Conservation (phyloP, 2,888 invertebrate genomes). For the Lasiommata megera region DNA sequence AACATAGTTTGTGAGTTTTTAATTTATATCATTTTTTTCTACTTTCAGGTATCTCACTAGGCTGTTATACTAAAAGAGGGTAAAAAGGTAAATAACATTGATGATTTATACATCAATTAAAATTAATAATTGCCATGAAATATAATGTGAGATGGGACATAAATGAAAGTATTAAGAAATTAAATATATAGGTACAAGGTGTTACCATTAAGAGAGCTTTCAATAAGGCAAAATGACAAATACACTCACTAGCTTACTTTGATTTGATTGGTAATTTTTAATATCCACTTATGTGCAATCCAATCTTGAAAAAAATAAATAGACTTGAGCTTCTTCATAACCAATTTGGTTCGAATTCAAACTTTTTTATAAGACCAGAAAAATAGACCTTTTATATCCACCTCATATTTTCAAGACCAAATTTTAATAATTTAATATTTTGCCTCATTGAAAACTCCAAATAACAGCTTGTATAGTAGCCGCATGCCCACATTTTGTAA, state of each 20-base stretch:
- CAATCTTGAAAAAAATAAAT: too few species aligned
- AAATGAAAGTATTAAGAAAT: not conserved
- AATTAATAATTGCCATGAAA: not conserved
- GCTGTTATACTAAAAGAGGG: not conserved
- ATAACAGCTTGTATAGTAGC: slow-evolving; percentile 22
- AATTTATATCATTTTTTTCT: not conserved
- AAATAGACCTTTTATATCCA: too few species aligned
- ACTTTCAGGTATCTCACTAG: not conserved
- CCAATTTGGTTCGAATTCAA: too few species aligned
- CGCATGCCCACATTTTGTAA: slow-evolving; percentile 40
- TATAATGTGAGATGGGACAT: not conserved
- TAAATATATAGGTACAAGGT: not conserved
- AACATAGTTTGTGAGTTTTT: not conserved
- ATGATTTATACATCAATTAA: not conserved
- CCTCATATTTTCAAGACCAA: too few species aligned
- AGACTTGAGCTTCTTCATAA: too few species aligned
- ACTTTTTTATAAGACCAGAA: too few species aligned
- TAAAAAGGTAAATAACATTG: not conserved
- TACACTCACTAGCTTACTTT: too few species aligned
- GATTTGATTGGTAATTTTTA: too few species aligned
- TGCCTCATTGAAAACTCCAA: not conserved
- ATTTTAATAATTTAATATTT: too few species aligned
- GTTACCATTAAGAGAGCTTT: not conserved
- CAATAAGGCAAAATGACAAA: too few species aligned
- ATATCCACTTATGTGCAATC: too few species aligned